These are phyloP conservation scores for Siphamia tubifer DNA, from an alignment of 2,113 vertebrate genomes.

Conservation along the genomic window DNA sequence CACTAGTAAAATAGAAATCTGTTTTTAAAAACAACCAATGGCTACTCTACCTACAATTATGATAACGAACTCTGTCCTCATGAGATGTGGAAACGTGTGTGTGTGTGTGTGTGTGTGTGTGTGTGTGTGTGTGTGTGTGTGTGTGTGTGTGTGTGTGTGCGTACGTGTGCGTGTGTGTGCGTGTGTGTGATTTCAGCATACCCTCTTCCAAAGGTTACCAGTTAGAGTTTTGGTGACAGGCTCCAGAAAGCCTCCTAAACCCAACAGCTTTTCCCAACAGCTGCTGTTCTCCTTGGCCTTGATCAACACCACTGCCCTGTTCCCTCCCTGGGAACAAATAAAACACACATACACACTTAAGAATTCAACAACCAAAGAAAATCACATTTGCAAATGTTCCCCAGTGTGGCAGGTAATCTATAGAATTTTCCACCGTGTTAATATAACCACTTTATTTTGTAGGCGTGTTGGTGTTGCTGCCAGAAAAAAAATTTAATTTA, in stretches of 20 bases:
- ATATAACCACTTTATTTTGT: not conserved
- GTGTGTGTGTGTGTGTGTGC: not conserved
- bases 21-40: too few species aligned
- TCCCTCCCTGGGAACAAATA: conserved; percentile 19
- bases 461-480: not conserved
- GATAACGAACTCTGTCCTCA: too few species aligned
- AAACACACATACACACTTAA: not conserved
- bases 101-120: not conserved
- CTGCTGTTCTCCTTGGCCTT: conserved; percentile 67
- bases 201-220: conserved; percentile 60
- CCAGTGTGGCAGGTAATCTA: not conserved
- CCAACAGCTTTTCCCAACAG: conserved; percentile 68
- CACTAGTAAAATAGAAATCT: too few species aligned
- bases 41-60: too few species aligned
- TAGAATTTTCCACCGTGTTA: not conserved
- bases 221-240: conserved; percentile 67
- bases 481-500: not conserved
- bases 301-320: conserved; percentile 39
- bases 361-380: not conserved
- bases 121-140: not conserved
- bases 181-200: conserved; percentile 4
- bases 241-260: conserved; percentile 68
- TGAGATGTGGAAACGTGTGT: too few species aligned
- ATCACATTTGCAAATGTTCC: not conserved
- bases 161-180: conserved; percentile 1